These are phyloP conservation scores for Symphodus melops DNA, from an alignment of 2,113 vertebrate species.

Conservation along the genomic window DNA sequence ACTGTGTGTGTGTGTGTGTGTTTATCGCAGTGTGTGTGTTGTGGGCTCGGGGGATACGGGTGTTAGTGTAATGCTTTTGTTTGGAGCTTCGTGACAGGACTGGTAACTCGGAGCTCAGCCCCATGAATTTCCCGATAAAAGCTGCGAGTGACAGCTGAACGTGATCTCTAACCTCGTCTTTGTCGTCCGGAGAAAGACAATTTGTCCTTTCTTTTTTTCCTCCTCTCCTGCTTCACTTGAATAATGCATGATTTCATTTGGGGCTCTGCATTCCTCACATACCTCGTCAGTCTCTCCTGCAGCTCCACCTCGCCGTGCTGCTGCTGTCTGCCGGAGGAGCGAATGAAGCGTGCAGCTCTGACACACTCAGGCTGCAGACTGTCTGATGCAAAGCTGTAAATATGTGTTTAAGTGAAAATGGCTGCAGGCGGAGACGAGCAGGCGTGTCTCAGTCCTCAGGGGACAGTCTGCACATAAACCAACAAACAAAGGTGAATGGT, in stretches of 20 bases:
- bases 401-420: neutral
- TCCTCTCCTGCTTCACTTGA: slow-evolving; percentile 35
- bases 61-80: slow-evolving; percentile 41
- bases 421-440: neutral
- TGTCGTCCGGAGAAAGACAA: slow-evolving; percentile 21
- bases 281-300: slow-evolving; percentile 42
- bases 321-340: slow-evolving; percentile 13
- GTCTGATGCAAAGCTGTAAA: neutral
- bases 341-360: slow-evolving; percentile 15
- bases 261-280: slow-evolving; percentile 67
- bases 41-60: neutral
- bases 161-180: slow-evolving; percentile 42
- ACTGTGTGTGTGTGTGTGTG: slow-evolving; percentile 6
- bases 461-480: slow-evolving; percentile 5
- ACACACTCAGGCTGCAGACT: neutral
- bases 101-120: slow-evolving; percentile 36
- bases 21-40: too few species aligned
- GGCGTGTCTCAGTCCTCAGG: neutral
- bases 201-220: neutral
- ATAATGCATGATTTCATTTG: slow-evolving; percentile 53
- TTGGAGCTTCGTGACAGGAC: slow-evolving; percentile 42
- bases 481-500: neutral
- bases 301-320: slow-evolving; percentile 55
- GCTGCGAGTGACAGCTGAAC: slow-evolving; percentile 20
- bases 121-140: slow-evolving; percentile 49